Evolutionary conservation across 2,113 vertebrate species (phyloP).

Genomic region (Sceloporus undulatus): DNA sequence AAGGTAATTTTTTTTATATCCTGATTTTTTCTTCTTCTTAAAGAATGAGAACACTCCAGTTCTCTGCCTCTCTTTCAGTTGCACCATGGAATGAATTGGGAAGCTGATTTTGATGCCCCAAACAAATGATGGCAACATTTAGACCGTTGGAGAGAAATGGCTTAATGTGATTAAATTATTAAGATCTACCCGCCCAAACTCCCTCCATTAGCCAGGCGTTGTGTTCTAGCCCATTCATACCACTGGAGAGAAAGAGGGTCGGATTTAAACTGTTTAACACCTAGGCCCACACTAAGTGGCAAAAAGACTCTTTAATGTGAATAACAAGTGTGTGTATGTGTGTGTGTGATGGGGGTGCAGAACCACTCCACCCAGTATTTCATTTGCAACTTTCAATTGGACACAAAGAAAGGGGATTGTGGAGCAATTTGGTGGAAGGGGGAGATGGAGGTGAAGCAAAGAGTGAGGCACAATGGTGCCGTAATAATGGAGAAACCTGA

Average conservation of each 20-base stretch:
- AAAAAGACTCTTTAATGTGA: conserved; percentile 74
- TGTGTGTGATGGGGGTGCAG: neutral
- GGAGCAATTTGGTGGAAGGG: neutral
- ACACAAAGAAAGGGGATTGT: conserved; percentile 66
- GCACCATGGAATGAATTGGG: neutral
- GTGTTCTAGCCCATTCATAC: conserved; percentile 3
- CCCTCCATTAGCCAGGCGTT: neutral
- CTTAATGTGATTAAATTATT: conserved; percentile 29
- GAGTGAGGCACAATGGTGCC: conserved; percentile 73
- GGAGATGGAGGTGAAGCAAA: neutral
- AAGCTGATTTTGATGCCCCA: neutral
- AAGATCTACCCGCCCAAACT: neutral
- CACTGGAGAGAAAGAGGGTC: conserved; percentile 31
- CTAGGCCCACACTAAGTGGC: conserved; percentile 67
- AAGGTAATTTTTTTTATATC: too few species aligned
- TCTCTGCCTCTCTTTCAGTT: neutral
- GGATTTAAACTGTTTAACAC: conserved; percentile 76
- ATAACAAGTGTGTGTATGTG: conserved; percentile 68
- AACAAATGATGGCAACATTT: neutral
- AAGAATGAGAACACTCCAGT: too few species aligned
- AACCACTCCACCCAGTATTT: conserved; percentile 68
- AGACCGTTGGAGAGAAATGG: neutral
- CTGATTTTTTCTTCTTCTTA: too few species aligned
- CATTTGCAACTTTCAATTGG: conserved; percentile 77
- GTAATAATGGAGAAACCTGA: conserved; percentile 80